Evolutionary conservation across 2,797 vertebrate species (phyloP).

Genomic region (Coluber constrictor): DNA sequence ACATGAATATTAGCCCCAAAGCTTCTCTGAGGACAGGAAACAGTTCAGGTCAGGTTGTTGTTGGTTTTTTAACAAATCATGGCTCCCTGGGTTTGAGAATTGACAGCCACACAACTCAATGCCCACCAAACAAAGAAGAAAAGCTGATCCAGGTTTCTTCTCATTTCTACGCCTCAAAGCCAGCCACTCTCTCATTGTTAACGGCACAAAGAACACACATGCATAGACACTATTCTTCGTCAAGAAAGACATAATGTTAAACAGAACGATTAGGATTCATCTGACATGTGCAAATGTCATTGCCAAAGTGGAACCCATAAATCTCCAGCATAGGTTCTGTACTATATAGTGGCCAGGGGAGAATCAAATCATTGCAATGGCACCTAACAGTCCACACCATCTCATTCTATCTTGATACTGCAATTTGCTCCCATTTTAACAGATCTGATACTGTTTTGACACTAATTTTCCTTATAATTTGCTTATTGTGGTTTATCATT

Average conservation of each 20-base stretch:
- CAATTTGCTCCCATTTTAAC: not conserved
- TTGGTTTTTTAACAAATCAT: slow-evolving; percentile 35
- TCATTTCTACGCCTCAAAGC: not conserved
- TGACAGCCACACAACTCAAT: slow-evolving; percentile 1
- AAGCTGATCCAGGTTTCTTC: not conserved
- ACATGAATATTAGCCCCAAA: no score
- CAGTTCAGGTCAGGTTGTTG: slow-evolving; percentile 17
- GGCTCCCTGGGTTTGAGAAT: not conserved
- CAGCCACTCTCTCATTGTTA: not conserved
- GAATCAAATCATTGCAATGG: not conserved
- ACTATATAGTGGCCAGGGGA: not conserved
- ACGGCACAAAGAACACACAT: not conserved
- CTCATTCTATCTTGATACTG: not conserved
- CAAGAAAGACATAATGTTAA: not conserved
- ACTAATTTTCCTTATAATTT: not conserved
- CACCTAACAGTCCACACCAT: no score
- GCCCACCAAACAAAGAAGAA: not conserved
- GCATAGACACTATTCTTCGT: not conserved
- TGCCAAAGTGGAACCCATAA: not conserved
- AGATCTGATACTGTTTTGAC: not conserved
- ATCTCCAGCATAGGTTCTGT: not conserved
- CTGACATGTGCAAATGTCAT: not conserved
- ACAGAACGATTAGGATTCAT: not conserved
- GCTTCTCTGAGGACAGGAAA: slow-evolving; percentile 35
- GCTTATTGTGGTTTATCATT: not conserved